Conservation (phyloP, 92 coral and sea anemone genomes). For the Galaxea fascicularis region DNA sequence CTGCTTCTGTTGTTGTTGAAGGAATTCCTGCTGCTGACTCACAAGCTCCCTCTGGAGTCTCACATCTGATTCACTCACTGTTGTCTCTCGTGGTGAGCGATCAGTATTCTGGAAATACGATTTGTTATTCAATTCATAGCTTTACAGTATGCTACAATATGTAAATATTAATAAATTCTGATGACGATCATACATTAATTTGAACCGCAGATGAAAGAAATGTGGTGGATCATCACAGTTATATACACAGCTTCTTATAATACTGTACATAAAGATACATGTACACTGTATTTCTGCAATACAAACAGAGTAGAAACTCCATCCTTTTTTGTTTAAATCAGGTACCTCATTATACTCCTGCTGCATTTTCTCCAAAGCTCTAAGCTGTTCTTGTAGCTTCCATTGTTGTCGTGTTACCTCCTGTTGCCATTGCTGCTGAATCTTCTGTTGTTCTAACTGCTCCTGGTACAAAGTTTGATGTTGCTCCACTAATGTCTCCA, state of each 20-base stretch:
- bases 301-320: background rate
- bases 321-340: background rate
- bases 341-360: constrained; percentile 47
- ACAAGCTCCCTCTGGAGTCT: constrained; percentile 76
- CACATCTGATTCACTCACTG: constrained; percentile 57
- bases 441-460: constrained; percentile 77
- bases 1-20: constrained; percentile 75
- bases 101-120: constrained; percentile 15
- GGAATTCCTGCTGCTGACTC: constrained; percentile 80
- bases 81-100: constrained; percentile 18
- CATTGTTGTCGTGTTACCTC: constrained; percentile 76
- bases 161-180: too few species aligned
- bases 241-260: too few species aligned
- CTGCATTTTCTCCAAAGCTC: constrained; percentile 75
- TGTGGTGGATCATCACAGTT: too few species aligned
- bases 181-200: too few species aligned
- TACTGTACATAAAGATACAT: too few species aligned
- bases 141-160: too few species aligned
- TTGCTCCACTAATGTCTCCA: constrained; percentile 75
- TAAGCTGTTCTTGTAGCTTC: constrained; percentile 73
- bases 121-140: background rate
- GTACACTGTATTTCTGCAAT: too few species aligned
- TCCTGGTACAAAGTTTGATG: constrained; percentile 74
- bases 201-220: too few species aligned
- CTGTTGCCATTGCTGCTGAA: constrained; percentile 77